Evolutionary conservation across 2,888 invertebrate species (phyloP), one percentile per base, ranked within the genome.

Genomic region (Drosophila niveifrons): DNA sequence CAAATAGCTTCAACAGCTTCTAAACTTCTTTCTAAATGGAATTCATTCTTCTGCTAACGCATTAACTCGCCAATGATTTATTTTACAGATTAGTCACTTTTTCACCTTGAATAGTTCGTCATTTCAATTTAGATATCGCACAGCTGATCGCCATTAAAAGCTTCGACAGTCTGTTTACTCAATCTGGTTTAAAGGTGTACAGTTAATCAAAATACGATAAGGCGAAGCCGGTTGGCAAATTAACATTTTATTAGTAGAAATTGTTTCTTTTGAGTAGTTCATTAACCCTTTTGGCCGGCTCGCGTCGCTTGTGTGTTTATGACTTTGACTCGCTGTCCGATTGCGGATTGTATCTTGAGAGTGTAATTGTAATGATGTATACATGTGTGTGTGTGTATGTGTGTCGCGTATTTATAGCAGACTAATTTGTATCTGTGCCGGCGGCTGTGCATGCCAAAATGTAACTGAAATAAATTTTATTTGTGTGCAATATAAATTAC

Each of bases 381-480:
- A 39, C 10, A 41, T 47, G 29, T 8, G 15, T 36, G n/a, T 61
- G n/a, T 41, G 9, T 39, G 13, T 34, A 46, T 28, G 28, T 56
- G 36, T 59, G 18, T 61, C 61, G 66, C 55, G 83, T 88, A 88
- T 83, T 88, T 88, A 82, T 88, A 85, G 72, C 69, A 57, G 46
- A 72, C 78, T 82, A 85, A 83, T 83, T 88, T 88, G 78, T 85
- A 85, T 72, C 86, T 77, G 55, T 68, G 63, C 39, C 47, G 44
- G 50, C 43, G 44, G 50, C 43, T 70, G 59, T 73, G 80, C 73
- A 82, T 88, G 86, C 78, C 78, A 47, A 75, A 83, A 80, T 88
- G 83, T 68, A 85, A 75, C 39, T 62, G 75, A 86, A 88, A 82
- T 88, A 82, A 86, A 86, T 86, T 80, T 80, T 70, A 88, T 86